Base-by-base conservation (phyloP, 1,140 invertebrate species). In the Papilio aristodemus region DNA sequence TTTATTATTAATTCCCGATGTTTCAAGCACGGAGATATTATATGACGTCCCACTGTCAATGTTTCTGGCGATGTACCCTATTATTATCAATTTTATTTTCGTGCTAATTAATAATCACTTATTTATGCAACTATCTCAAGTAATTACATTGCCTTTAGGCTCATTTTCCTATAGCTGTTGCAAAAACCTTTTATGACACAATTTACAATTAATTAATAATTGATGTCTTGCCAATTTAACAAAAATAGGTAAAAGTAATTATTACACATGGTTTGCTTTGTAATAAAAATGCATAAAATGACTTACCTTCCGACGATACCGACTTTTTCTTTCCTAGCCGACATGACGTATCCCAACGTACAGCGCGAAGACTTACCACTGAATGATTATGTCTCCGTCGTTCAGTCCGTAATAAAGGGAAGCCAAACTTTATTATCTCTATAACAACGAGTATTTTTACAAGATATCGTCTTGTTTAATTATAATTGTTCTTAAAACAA, bases 291-390 rank as follows among this genome's bases (percentile, higher is more conserved):
- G 63, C 43, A 70, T 72, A 66, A 41, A 43, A 36, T 50, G 25
- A 36, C 77, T 73, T 69, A 85, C 84, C 84, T 86, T 64, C 83
- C 84, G 63, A 79, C 87, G 64, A 95, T 95, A 57, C 94, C 94
- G 71, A 95, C 93, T 87, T 95, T 95, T 85, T 94, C 93, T 36
- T 79, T 77, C 74, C 87, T 88, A 11, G 46, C 11, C 46, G 46
- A 54, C 46, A 54, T 54, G 67, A 66, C 72, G 75, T 78, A 74
- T 80, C 68, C 72, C 60, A 67, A 68, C 75, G 70, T 73, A 36
- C 68, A 60, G 58, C 39, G 41, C 66, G 77, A 72, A 68, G 66
- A 71, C 71, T 70, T 43, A 71, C 75, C 70, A 17, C 46, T 67
- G 82, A 88, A 79, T 86, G 83, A 50, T 72, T 69, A 73, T 71